Percentiles rank a stretch among this genome's conserved stretches.
These are phyloP conservation scores for Temnopleurus reevesii DNA, from an alignment of 53 echinoderm and acorn worm species.

Conservation along the genomic window DNA sequence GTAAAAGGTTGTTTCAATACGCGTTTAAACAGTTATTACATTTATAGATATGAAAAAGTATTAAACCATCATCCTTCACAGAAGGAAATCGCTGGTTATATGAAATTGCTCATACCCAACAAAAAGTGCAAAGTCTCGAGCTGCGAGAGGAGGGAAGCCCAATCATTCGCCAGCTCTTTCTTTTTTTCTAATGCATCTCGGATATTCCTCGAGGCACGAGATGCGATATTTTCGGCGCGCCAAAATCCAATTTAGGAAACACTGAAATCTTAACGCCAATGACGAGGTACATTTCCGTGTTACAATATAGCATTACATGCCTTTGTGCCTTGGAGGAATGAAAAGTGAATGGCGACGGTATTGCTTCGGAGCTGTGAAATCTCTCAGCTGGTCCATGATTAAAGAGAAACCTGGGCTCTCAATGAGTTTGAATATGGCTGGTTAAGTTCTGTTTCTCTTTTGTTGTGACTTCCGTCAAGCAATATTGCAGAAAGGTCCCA, in stretches of 20 bases:
- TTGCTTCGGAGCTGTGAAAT: neutral
- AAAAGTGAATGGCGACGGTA: neutral
- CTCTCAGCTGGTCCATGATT: neutral
- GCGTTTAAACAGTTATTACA: too few relatives aligned
- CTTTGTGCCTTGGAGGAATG: slow-evolving; percentile 10
- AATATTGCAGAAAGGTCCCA: too few relatives aligned
- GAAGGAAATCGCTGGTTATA: slow-evolving; percentile 30
- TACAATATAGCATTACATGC: slow-evolving; percentile 35
- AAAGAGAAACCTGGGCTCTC: neutral
- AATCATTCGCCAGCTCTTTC: slow-evolving; percentile 33
- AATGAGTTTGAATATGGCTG: too few relatives aligned
- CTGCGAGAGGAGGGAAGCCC: neutral
- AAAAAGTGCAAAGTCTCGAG: slow-evolving; percentile 20
- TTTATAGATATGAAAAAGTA: too few relatives aligned
- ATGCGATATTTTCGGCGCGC: slow-evolving; percentile 26
- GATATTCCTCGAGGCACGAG: slow-evolving; percentile 27
- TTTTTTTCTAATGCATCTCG: slow-evolving; percentile 1
- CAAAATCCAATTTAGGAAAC: slow-evolving; percentile 40
- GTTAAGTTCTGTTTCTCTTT: too few relatives aligned
- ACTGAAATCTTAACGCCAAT: slow-evolving; percentile 1
- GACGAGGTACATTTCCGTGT: slow-evolving; percentile 38
- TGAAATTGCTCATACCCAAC: slow-evolving; percentile 20
- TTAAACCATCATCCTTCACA: neutral
- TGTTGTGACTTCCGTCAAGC: too few relatives aligned
- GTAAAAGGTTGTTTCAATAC: too few relatives aligned